Evolutionary conservation across 2,113 vertebrate species (phyloP), one percentile per base, ranked within the genome.

Genomic region (Platichthys flesus): DNA sequence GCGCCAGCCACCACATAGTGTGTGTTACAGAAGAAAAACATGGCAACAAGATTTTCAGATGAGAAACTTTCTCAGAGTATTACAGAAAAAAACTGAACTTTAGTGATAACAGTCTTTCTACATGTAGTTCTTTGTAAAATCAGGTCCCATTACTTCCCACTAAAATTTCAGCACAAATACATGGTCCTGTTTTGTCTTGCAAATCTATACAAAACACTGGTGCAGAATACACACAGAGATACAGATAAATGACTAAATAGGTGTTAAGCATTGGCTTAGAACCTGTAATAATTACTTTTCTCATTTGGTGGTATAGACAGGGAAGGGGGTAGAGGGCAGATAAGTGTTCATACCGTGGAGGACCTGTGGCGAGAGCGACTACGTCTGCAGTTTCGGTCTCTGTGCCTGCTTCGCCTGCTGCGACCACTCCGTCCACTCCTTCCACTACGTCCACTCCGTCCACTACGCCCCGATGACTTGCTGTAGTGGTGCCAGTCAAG

Each of bases 11-110:
- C 97, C 97, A 97, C 97, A 95, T 95, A 97, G 97, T 98, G 97
- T 98, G 97, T 96, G 96, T 98, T 98, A 98, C 97, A 97, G 97
- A 95, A 98, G 96, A 99, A 97, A 98, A 97, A 99, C 97, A 99
- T 97, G 97, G 97, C 97, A 99, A 98, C 97, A 99, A 91, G 94
- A 97, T 98, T 97, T 99, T 97, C 96, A 99, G 97, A 97, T 97
- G 97, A 96, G 95, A 97, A 94, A 96, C 95, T 97, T 94, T 93
- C 96, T 94, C 88, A 95, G 92, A 85, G 83, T 84, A 92, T 85
- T 78, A 91, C 86, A 94, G 77, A 82, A 90, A 96, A 94, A 95
- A 94, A 95, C 93, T 94, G 92, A 95, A 96, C 94, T 94, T 95
- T 73, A 90, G 73, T 82, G 70, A 86, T 74, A 47, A 90, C 74